Evolutionary conservation across 2,113 vertebrate genomes (phyloP).

Genomic region (Rhinolophus sinicus): DNA sequence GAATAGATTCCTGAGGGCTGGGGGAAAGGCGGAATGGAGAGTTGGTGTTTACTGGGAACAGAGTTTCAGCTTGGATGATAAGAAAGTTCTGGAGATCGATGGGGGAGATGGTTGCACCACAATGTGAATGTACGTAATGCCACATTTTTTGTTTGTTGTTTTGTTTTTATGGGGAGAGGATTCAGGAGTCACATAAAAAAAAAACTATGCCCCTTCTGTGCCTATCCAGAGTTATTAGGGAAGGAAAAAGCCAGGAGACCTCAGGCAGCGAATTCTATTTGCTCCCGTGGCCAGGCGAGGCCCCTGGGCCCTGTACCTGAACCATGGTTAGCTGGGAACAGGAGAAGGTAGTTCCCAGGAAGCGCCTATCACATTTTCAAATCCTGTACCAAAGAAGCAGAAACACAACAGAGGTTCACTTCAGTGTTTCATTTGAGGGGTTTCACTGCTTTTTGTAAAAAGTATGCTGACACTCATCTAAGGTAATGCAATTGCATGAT

Average conservation of each 20-base stretch:
- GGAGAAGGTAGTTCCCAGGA: neutral
- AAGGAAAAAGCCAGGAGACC: neutral
- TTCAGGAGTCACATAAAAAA: neutral
- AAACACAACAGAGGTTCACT: neutral
- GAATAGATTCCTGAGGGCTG: neutral
- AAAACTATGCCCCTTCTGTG: neutral
- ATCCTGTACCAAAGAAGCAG: neutral
- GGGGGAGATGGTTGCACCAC: neutral
- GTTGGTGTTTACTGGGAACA: neutral
- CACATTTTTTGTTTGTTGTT: neutral
- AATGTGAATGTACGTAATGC: neutral
- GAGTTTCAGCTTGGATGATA: neutral
- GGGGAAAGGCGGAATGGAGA: neutral
- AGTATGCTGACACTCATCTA: neutral
- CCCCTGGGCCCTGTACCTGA: neutral
- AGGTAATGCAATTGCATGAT: neutral
- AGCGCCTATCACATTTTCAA: neutral
- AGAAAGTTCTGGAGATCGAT: neutral
- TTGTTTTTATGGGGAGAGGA: neutral
- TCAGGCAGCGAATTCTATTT: neutral
- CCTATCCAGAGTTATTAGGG: neutral
- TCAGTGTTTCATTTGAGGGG: neutral
- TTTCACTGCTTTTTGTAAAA: neutral
- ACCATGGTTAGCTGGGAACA: neutral
- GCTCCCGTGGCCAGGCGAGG: neutral